Evolutionary conservation across 2,888 invertebrate species (phyloP), one percentile per base, ranked within the genome.

Genomic region (Girardia tigrina): DNA sequence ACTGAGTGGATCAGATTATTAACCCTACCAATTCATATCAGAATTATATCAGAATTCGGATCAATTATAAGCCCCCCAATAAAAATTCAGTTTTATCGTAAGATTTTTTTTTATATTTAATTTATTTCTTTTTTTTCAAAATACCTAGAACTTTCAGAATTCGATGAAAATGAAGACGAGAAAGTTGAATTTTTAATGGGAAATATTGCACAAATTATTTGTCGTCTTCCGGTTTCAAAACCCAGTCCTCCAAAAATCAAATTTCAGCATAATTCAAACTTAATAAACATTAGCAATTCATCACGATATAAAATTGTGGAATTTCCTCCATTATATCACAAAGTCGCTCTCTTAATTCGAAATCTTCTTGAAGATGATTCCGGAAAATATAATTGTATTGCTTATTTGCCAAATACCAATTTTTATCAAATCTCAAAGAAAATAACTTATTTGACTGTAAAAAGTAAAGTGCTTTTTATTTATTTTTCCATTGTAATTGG

Each of bases 111-210:
- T 2, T 20, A 20, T 16, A 56, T 56, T 56, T 56, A 20, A 56
- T 8, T 20, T 23, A 4, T 56, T 12, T 12, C 8, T 36, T 36
- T 8, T 16, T 36, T 8, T 8, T 12, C 16, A 12, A 12, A 36
- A 8, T 36, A 20, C 23, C 23, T n/a, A 56, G 56, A 56, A 16
- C n/a, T 56, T 2, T 16, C n/a, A 23, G n/a, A 56, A 56, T 56
- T 56, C 56, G 56, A 56, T 20, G 56, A 56, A 12, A n/a, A 4
- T 56, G 8, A 12, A 4, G 23, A 56, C n/a, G 56, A 56, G 23
- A 56, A 56, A 6, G 56, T 56, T 56, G 56, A 56, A 56, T 56
- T 56, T 56, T 56, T 56, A 16, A 56, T 56, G 56, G 56, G 56
- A 56, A 56, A 56, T 56, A 23, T 56, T 8, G 56, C 56, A 56